phyloP scores from a whole-genome alignment of 2,888 invertebrate species.

The Rhopalosiphum nymphaeae region DNA sequence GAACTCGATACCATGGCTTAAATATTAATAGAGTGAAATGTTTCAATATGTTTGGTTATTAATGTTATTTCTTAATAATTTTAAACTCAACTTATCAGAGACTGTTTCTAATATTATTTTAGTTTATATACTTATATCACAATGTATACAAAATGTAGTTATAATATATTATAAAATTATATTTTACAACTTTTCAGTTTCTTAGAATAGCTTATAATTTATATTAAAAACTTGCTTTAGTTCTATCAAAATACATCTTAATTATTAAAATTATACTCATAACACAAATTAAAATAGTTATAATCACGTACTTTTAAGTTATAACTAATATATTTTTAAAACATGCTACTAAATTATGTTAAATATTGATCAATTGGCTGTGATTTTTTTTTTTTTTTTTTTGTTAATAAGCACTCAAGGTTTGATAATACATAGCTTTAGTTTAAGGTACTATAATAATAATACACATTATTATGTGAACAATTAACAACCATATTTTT shows the following conservation, averaged over 20 bases:
- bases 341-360: not conserved
- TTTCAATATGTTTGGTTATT: not conserved
- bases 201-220: not conserved
- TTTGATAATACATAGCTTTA: not conserved
- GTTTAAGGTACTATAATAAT: not conserved
- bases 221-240: not conserved
- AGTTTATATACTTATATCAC: not conserved
- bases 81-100: not conserved
- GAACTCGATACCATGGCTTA: not conserved
- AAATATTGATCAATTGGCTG: not conserved
- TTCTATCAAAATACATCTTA: not conserved
- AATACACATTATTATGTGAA: not conserved
- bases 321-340: not conserved
- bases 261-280: not conserved
- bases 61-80: not conserved
- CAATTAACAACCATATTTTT: not conserved
- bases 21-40: not conserved
- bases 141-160: not conserved
- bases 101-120: not conserved
- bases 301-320: not conserved
- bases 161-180: not conserved
- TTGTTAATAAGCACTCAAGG: too few species aligned
- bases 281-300: not conserved
- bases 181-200: not conserved
- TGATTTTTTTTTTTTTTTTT: not conserved